Conservation (phyloP, 2,888 invertebrate species). For the Parapristionchus giblindavisi region DNA sequence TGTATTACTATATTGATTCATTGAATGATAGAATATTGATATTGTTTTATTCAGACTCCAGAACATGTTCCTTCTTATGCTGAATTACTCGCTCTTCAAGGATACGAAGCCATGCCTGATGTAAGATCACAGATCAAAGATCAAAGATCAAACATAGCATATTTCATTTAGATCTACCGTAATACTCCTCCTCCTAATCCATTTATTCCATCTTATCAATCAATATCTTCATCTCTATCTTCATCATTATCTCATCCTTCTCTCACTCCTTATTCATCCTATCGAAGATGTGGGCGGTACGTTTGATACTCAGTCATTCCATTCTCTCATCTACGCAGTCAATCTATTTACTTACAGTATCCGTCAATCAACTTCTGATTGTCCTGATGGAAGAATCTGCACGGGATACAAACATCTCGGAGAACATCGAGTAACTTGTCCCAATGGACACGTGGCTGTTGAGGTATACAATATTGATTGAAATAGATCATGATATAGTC, state of each 20-base stretch:
- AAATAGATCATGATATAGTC: neutral
- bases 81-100: slow-evolving; percentile 2
- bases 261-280: slow-evolving; percentile 8
- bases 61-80: slow-evolving; percentile 15
- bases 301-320: neutral
- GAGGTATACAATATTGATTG: neutral
- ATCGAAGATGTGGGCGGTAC: slow-evolving; percentile 28
- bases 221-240: neutral
- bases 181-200: slow-evolving; percentile 31
- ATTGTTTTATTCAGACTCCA: neutral
- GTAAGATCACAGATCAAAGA: neutral
- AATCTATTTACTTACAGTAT: slow-evolving; percentile 18
- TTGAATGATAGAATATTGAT: slow-evolving; percentile 6
- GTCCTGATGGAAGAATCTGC: slow-evolving; percentile 37
- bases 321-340: no score
- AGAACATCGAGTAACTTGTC: slow-evolving; percentile 32
- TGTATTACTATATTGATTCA: neutral
- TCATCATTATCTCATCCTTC: neutral
- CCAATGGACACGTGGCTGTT: slow-evolving; percentile 23
- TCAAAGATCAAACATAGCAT: neutral
- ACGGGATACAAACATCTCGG: slow-evolving; percentile 12
- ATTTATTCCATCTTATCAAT: neutral
- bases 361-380: neutral
- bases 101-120: slow-evolving; percentile 20
- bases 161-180: neutral